Conservation (phyloP, 2,888 invertebrate species). For the Cataglyphis cursor region DNA sequence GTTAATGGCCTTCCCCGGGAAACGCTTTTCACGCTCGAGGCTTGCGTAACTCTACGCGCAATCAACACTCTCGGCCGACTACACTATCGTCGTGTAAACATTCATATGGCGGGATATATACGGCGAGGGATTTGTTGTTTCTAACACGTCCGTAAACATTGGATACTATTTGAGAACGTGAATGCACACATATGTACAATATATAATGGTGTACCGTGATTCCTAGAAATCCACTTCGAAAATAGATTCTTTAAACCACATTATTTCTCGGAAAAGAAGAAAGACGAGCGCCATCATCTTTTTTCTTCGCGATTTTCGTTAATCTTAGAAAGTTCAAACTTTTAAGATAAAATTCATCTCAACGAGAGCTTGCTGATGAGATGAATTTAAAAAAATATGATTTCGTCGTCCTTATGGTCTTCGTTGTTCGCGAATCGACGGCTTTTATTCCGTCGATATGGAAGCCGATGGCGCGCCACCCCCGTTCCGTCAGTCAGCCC, state of each 20-base stretch:
- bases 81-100: conserved; percentile 13
- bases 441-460: conserved; percentile 36
- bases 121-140: not conserved
- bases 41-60: not conserved
- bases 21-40: not conserved
- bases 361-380: not conserved
- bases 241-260: conserved; percentile 1
- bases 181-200: not conserved
- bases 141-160: not conserved
- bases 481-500: conserved; percentile 51
- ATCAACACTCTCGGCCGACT: not conserved
- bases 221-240: not conserved
- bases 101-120: not conserved
- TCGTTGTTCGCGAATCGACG: not conserved
- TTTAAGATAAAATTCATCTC: not conserved
- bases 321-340: not conserved
- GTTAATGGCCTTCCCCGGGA: conserved; percentile 15
- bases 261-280: not conserved
- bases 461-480: conserved; percentile 28
- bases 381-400: not conserved
- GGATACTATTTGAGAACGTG: not conserved
- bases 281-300: not conserved
- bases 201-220: not conserved
- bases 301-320: not conserved
- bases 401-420: not conserved